A percentile compares a stretch with the other conserved stretches of the same genome.
phyloP scores from a whole-genome alignment of 2,888 invertebrate species.

The Gari tellinella region DNA sequence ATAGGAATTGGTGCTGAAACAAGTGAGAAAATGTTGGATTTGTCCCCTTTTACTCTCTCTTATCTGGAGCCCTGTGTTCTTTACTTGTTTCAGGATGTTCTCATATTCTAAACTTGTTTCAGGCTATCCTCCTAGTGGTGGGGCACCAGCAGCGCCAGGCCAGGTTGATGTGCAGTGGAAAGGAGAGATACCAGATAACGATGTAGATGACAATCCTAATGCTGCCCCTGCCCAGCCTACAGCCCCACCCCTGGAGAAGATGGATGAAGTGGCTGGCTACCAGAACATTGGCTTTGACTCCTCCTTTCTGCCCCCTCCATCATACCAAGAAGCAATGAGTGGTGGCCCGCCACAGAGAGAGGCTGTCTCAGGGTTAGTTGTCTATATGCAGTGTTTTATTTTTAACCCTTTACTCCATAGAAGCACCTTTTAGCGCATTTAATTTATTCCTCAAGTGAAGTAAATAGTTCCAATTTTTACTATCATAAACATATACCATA shows the following conservation, averaged over 20 bases:
- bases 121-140: background rate
- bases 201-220: constrained; percentile 65
- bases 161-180: constrained; percentile 53
- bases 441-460: no score
- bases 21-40: no score
- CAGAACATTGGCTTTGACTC: constrained; percentile 85
- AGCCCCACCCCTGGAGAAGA: constrained; percentile 84
- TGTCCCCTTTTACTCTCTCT: no score
- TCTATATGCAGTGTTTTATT: no score
- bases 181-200: constrained; percentile 64
- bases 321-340: constrained; percentile 66
- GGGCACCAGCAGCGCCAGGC: constrained; percentile 15
- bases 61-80: no score
- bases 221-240: constrained; percentile 54
- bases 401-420: no score
- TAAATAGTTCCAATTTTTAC: no score
- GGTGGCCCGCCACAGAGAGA: constrained; percentile 65
- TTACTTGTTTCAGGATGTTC: background rate
- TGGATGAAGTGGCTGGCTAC: constrained; percentile 85
- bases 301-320: constrained; percentile 81
- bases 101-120: background rate
- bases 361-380: constrained; percentile 67
- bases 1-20: no score
- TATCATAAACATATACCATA: no score
- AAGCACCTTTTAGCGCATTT: no score